Evolutionary conservation across 2,113 vertebrate species (phyloP), one percentile per base, ranked within the genome.

Genomic region (Otus sunia): DNA sequence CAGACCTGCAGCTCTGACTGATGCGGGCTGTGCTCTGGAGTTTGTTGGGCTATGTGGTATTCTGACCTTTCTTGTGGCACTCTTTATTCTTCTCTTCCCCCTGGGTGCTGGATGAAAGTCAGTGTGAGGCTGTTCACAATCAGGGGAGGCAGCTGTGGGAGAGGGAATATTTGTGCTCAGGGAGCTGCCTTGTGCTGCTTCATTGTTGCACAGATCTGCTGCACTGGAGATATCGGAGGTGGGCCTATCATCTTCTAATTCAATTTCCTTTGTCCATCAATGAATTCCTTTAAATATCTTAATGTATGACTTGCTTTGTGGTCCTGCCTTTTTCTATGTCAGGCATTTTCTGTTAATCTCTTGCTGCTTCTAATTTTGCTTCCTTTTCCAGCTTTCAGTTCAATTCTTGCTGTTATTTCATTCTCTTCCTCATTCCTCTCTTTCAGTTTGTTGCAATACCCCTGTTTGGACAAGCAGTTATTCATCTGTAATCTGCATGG

Each of bases 11-110:
- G 26, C 9, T 49, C 58, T 63, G 60, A 32, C 32, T 63, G 43
- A 3, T 4, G 43, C 5, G 50, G 55, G 21, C 58, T 66, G 64
- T 71, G 58, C 45, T 47, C 29, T 49, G 27, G 29, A 47, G 59
- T 45, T 52, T 1, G 0, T 32, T 32, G 45, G 32, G 26, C 30
- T 50, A 2, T 11, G 10, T 21, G 36, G 11, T 11, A 8, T 5
- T 49, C 25, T 87, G 30, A 30, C 27, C 10, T 49, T 78, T 62
- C 41, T 49, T 69, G 21, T 9, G 16, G 52, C 5, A 21, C 5
- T 53, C 10, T 5, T 39, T 22, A 5, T 27, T 36, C 5, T 53
- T 53, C 32, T 50, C 10, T 36, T 11, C 59, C 30, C 11, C 5
- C 27, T 43, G 22, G 3, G 55, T 67, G 58, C 17, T 26, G 39